Evolutionary conservation across 2,113 vertebrate genomes (phyloP).

Genomic region (Ploceus nigricollis): DNA sequence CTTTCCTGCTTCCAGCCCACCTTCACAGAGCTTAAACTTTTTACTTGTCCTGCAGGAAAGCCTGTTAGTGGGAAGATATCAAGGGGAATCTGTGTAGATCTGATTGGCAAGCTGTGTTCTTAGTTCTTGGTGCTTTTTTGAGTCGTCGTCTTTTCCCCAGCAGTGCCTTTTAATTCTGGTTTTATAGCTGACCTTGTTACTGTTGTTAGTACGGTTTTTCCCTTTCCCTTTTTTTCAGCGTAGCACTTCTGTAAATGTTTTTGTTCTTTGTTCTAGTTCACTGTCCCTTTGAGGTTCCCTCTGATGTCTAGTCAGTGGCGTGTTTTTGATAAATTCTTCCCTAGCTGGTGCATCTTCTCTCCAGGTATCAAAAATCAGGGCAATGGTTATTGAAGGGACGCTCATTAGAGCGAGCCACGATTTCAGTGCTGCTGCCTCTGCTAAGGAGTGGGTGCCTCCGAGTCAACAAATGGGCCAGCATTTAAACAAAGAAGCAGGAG

Average conservation of each 20-base stretch:
- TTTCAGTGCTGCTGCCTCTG: constrained; percentile 7
- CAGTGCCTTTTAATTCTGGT: constrained; percentile 72
- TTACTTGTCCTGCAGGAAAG: constrained; percentile 61
- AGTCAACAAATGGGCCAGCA: constrained; percentile 69
- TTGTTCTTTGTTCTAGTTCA: constrained; percentile 76
- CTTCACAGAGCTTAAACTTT: constrained; percentile 66
- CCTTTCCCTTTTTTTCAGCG: constrained; percentile 48
- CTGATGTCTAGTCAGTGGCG: constrained; percentile 74
- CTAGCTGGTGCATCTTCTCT: constrained; percentile 72
- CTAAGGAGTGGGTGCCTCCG: constrained; percentile 59
- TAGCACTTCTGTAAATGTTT: constrained; percentile 76
- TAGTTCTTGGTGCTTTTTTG: constrained; percentile 69
- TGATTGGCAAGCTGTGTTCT: constrained; percentile 63
- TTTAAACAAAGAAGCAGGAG: constrained; percentile 73
- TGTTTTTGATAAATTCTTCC: constrained; percentile 73
- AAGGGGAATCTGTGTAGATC: constrained; percentile 67
- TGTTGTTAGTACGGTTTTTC: constrained; percentile 68
- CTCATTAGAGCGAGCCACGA: constrained; percentile 65
- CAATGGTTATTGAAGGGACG: constrained; percentile 71
- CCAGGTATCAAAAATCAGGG: constrained; percentile 76
- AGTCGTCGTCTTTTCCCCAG: constrained; percentile 59
- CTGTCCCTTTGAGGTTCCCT: constrained; percentile 74
- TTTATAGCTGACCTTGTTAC: constrained; percentile 74
- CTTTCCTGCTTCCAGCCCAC: constrained; percentile 42
- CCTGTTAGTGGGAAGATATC: constrained; percentile 68